Conservation (phyloP, 2,113 vertebrate species). For the Myiozetetes cayanensis region DNA sequence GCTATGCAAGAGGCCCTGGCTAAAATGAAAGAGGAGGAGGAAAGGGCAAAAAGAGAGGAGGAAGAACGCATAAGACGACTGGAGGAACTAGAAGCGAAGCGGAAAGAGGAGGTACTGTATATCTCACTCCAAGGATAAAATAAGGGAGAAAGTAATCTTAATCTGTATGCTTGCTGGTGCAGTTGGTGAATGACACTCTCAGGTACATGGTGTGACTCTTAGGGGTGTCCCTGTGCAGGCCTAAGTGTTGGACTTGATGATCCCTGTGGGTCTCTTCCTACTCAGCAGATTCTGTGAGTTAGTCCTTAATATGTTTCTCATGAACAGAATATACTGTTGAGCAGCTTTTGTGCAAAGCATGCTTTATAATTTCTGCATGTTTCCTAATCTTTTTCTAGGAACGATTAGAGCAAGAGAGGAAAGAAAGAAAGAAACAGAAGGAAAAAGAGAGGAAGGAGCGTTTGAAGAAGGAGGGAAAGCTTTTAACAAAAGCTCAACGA, state of each 20-base stretch:
- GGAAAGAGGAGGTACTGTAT: conserved; percentile 86
- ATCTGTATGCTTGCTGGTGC: not conserved
- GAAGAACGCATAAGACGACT: conserved; percentile 84
- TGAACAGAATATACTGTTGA: not conserved
- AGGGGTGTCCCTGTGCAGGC: not conserved
- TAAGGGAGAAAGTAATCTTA: not conserved
- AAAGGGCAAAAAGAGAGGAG: conserved; percentile 87
- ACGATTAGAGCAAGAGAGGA: conserved; percentile 91
- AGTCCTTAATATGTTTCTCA: not conserved
- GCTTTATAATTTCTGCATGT: not conserved
- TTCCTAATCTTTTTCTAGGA: conserved; percentile 75
- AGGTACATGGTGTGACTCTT: not conserved
- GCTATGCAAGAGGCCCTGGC: conserved; percentile 97
- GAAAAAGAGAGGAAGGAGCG: conserved; percentile 97
- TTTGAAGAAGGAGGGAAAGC: conserved; percentile 96
- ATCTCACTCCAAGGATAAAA: not conserved
- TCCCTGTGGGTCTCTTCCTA: not conserved
- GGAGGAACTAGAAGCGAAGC: conserved; percentile 90
- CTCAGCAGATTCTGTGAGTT: not conserved
- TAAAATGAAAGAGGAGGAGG: conserved; percentile 95
- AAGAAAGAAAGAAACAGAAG: conserved; percentile 96
- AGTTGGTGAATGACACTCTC: not conserved
- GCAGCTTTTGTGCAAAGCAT: not conserved
- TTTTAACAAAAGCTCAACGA: conserved; percentile 90
- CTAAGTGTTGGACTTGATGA: not conserved